These are phyloP conservation scores for Mesembrinibis cayennensis DNA, from an alignment of 2,113 vertebrate species.

Conservation along the genomic window DNA sequence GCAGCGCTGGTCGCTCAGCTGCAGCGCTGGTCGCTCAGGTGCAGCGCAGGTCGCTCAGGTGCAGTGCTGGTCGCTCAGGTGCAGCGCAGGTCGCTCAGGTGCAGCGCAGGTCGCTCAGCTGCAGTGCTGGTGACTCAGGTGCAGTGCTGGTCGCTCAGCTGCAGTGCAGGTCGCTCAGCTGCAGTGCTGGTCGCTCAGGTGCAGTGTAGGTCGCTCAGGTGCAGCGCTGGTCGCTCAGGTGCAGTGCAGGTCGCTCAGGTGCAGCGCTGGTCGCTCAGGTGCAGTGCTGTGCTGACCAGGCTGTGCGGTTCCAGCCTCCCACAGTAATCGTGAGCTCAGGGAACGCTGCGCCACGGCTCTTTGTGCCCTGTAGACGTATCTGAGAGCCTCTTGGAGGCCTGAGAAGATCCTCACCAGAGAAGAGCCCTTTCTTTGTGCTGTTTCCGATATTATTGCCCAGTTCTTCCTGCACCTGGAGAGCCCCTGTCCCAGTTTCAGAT, in stretches of 20 bases:
- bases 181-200: too few relatives aligned
- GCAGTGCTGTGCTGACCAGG: not conserved
- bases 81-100: too few relatives aligned
- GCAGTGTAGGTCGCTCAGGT: too few relatives aligned
- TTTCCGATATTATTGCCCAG: not conserved
- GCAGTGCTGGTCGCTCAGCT: too few relatives aligned
- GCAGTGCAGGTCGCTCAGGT: too few relatives aligned
- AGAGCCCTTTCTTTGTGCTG: not conserved
- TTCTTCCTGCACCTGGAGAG: not conserved
- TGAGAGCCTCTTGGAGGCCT: not conserved
- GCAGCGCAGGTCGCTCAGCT: too few relatives aligned
- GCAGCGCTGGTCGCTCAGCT: not conserved
- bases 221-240: too few relatives aligned
- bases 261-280: not conserved
- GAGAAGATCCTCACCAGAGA: not conserved
- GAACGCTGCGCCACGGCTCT: not conserved
- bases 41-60: too few relatives aligned
- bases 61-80: too few relatives aligned
- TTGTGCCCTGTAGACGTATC: fast-evolving
- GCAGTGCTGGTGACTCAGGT: too few relatives aligned
- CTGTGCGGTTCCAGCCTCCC: fast-evolving
- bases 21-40: not conserved
- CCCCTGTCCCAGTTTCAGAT: too few relatives aligned
- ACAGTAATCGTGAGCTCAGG: fast-evolving
- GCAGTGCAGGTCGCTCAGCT: too few relatives aligned